phyloP scores from a whole-genome alignment of 2,888 invertebrate genomes.

The Pyrocoelia pectoralis region DNA sequence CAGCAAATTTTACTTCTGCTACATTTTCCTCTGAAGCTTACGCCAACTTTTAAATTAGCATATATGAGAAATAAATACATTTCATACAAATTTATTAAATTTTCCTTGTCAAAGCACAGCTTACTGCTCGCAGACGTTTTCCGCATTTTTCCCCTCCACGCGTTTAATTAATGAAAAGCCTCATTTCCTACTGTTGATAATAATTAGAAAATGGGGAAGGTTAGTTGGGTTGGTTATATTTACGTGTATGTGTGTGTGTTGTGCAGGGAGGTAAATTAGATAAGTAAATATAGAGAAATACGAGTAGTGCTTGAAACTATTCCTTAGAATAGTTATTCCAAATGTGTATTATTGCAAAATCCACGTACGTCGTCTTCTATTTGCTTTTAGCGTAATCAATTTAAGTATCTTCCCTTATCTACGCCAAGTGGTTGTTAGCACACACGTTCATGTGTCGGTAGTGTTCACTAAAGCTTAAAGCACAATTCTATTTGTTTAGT shows the following conservation, averaged over 20 bases:
- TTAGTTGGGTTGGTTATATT: not conserved
- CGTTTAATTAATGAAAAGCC: not conserved
- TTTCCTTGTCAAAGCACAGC: not conserved
- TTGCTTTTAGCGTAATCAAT: not conserved
- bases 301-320: constrained; percentile 15
- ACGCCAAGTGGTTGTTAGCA: not conserved
- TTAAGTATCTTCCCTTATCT: not conserved
- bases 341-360: constrained; percentile 12
- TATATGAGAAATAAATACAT: not conserved
- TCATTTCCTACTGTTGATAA: no score
- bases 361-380: not conserved
- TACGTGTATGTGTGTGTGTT: not conserved
- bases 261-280: constrained; percentile 13
- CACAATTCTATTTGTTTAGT: no score
- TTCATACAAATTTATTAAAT: not conserved
- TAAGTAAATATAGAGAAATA: constrained; percentile 18
- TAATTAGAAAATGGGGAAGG: not conserved
- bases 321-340: constrained; percentile 15
- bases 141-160: not conserved
- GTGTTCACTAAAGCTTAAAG: no score
- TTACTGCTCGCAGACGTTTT: no score
- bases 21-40: constrained; percentile 1
- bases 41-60: not conserved
- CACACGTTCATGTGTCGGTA: not conserved
- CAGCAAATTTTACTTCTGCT: constrained; percentile 12